These are phyloP conservation scores for Sussaba pulchella DNA, from an alignment of 2,888 invertebrate species.

Conservation along the genomic window DNA sequence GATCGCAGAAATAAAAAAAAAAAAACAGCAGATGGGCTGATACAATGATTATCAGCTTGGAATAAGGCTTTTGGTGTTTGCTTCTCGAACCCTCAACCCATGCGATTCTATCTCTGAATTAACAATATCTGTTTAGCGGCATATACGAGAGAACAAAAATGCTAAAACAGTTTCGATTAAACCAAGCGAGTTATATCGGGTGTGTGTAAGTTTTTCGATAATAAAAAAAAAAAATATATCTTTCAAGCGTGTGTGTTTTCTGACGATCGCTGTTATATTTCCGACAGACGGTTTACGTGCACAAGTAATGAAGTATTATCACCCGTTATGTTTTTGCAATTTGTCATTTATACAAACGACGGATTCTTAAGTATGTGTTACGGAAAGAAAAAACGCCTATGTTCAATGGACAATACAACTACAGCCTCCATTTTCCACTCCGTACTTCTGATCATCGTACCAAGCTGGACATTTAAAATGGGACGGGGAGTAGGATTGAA, in stretches of 20 bases:
- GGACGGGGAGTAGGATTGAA: conserved; percentile 9
- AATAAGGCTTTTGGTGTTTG: conserved; percentile 62
- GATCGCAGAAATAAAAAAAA: conserved; percentile 47
- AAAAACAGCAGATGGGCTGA: conserved; percentile 44
- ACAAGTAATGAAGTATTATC: conserved; percentile 49
- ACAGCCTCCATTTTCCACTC: conserved; percentile 54
- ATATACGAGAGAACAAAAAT: conserved; percentile 32
- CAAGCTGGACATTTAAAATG: conserved; percentile 36
- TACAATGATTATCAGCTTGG: conserved; percentile 48
- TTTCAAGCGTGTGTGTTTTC: conserved; percentile 4
- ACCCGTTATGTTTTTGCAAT: conserved; percentile 55
- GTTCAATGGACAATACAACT: conserved; percentile 59
- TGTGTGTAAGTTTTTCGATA: conserved; percentile 6
- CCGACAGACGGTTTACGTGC: conserved; percentile 15
- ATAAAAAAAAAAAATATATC: conserved; percentile 37
- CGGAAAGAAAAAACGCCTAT: conserved; percentile 54
- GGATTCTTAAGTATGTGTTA: conserved; percentile 48
- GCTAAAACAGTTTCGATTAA: conserved; percentile 22
- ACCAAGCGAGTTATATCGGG: conserved; percentile 5
- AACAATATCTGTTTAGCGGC: conserved; percentile 15
- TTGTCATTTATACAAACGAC: conserved; percentile 56
- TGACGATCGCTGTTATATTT: conserved; percentile 24
- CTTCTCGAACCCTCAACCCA: conserved; percentile 45
- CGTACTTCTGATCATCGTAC: conserved; percentile 38
- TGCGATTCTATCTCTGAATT: conserved; percentile 33